A percentile compares a stretch with the other conserved stretches of the same genome.
phyloP scores from a whole-genome alignment of 2,797 vertebrate species.

The Sebastolobus alascanus region DNA sequence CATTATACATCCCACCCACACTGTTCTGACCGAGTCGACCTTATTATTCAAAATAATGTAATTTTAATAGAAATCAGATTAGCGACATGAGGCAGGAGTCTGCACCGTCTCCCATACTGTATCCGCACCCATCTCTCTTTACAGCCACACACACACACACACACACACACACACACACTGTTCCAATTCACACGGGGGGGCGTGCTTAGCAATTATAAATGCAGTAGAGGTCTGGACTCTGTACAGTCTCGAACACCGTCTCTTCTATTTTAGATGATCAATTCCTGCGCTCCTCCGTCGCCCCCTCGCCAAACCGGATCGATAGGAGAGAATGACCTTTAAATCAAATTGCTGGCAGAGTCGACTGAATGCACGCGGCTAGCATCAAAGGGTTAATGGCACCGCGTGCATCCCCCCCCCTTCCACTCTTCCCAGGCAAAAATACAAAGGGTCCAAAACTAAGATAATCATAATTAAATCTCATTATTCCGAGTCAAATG shows the following conservation, averaged over 20 bases:
- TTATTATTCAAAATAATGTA: conserved; percentile 65
- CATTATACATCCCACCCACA: conserved; percentile 61
- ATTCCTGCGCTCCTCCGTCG: conserved; percentile 81
- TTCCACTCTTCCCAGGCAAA: conserved; percentile 19
- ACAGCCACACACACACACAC: conserved; percentile 5
- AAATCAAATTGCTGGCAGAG: conserved; percentile 89
- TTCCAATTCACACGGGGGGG: conserved; percentile 62
- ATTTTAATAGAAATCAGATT: conserved; percentile 72
- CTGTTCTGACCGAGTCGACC: conserved; percentile 42
- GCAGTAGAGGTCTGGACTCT: conserved; percentile 71
- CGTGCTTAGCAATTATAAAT: conserved; percentile 74
- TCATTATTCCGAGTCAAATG: conserved; percentile 40
- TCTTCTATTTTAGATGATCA: conserved; percentile 87
- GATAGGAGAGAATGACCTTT: conserved; percentile 89
- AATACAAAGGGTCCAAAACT: conserved; percentile 37
- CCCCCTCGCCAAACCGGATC: conserved; percentile 85
- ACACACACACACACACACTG: conserved; percentile 10
- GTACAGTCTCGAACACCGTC: conserved; percentile 82
- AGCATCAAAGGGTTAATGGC: conserved; percentile 82
- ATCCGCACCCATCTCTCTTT: conserved; percentile 31
- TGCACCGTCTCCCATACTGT: conserved; percentile 11
- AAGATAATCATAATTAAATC: conserved; percentile 63
- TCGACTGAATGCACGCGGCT: conserved; percentile 77
- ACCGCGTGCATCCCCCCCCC: conserved; percentile 28
- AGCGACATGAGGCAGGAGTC: conserved; percentile 31